Conservation (phyloP, 2,888 invertebrate species). For the Tetragonula carbonaria region DNA sequence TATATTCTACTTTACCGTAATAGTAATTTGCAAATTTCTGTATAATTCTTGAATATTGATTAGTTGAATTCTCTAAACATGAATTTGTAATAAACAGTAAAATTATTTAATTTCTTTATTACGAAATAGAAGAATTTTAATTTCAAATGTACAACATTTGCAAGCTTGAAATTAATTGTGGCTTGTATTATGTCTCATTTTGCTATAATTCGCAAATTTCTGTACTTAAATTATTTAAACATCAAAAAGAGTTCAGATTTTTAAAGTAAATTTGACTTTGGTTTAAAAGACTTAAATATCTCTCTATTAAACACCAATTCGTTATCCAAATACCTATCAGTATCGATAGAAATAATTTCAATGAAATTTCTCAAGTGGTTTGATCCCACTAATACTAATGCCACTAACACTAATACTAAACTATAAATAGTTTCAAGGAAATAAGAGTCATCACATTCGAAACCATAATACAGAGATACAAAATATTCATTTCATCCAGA, state of each 20-base stretch:
- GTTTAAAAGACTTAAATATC: no score
- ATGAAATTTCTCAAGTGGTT: no score
- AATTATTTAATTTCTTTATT: not conserved
- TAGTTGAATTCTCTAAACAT: not conserved
- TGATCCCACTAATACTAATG: no score
- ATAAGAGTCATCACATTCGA: not conserved
- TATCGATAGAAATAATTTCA: no score
- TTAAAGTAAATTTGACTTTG: no score
- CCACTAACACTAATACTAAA: no score
- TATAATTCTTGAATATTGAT: not conserved
- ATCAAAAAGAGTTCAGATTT: no score
- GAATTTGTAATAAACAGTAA: not conserved
- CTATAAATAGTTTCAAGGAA: not conserved
- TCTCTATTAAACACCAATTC: not conserved
- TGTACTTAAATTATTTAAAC: not conserved
- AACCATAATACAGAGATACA: not conserved
- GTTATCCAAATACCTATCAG: not conserved
- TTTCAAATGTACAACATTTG: not conserved
- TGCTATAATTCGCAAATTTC: not conserved
- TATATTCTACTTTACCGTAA: not conserved
- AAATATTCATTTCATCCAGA: conserved; percentile 25
- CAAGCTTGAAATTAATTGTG: not conserved
- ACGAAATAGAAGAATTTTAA: not conserved
- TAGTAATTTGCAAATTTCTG: not conserved
- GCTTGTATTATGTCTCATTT: no score